Evolutionary conservation across 2,113 vertebrate genomes (phyloP), one percentile per base, ranked within the genome.

Genomic region (Pollimyrus isidori): DNA sequence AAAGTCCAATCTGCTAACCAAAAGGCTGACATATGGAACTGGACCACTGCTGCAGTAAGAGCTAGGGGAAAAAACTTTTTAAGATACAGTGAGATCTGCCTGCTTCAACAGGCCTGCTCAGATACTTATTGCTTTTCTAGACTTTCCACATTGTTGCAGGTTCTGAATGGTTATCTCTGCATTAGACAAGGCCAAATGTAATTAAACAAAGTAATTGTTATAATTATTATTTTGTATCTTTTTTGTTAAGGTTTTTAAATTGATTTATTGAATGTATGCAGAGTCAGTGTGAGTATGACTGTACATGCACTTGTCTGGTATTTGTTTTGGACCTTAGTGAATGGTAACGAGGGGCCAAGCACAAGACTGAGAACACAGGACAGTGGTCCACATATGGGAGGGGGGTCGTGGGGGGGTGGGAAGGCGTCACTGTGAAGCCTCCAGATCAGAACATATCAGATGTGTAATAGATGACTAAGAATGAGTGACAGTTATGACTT

Each of bases 111-210:
- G 53, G 90, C 90, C 82, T 92, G 92, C 90, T 92, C 65, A 90
- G 30, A 30, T 87, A n/a, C 87, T 46, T 65, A 91, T 76, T 88
- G 90, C 89, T 90, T 89, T 89, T 90, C 92, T 88, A 30, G 91
- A 90, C 90, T 93, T 95, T 93, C 93, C 94, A 95, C 92, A 93
- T 88, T 93, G 90, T 91, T 92, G 92, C 93, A 91, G 89, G 89
- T 83, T 92, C 90, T 92, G 89, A 89, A 91, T 94, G 91, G 92
- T 90, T 90, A 90, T 91, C 92, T 52, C 39, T 86, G 45, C 39
- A 89, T 92, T 26, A 30, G 30, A 56, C n/a, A 30, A 53, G 50
- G 86, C 87, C 65, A 87, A 87, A 65, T 30, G 35, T 42, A 23
- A 87, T 83, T 50, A 53, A 35, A 45, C 30, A 10, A 23, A 62